phyloP scores from a whole-genome alignment of 2,113 vertebrate species.

The Cyphomyrus plagiostoma region DNA sequence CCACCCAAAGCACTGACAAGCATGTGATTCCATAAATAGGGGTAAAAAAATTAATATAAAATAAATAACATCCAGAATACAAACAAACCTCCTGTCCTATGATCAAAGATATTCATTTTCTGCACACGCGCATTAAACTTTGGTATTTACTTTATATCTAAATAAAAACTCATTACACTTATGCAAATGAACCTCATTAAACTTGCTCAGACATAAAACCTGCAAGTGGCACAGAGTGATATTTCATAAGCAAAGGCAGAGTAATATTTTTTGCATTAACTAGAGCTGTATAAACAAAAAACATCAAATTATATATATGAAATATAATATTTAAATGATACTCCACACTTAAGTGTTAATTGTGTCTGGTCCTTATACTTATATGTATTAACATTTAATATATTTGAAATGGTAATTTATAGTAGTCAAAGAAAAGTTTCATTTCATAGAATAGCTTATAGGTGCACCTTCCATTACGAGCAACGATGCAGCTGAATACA shows the following conservation, averaged over 20 bases:
- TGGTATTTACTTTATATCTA: conserved; percentile 8
- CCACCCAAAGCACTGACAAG: not conserved
- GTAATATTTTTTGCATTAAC: not conserved
- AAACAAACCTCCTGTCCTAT: not conserved
- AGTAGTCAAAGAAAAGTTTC: not conserved
- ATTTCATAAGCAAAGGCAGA: not conserved
- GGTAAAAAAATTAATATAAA: not conserved
- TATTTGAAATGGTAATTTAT: not conserved
- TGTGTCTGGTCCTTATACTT: not conserved
- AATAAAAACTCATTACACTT: not conserved
- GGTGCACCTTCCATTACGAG: not conserved
- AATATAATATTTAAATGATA: not conserved
- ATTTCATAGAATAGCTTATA: not conserved
- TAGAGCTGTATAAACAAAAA: not conserved
- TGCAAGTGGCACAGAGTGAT: not conserved
- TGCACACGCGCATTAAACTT: not conserved
- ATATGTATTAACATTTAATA: not conserved
- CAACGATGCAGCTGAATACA: not conserved
- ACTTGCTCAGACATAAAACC: conserved; percentile 6
- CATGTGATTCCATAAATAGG: not conserved
- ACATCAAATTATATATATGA: not conserved
- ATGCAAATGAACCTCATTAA: conserved; percentile 8
- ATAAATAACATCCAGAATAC: not conserved
- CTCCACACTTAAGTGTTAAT: not conserved
- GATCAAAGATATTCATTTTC: not conserved